phyloP scores from a whole-genome alignment of 2,888 invertebrate species.

The Eristalis tenax region DNA sequence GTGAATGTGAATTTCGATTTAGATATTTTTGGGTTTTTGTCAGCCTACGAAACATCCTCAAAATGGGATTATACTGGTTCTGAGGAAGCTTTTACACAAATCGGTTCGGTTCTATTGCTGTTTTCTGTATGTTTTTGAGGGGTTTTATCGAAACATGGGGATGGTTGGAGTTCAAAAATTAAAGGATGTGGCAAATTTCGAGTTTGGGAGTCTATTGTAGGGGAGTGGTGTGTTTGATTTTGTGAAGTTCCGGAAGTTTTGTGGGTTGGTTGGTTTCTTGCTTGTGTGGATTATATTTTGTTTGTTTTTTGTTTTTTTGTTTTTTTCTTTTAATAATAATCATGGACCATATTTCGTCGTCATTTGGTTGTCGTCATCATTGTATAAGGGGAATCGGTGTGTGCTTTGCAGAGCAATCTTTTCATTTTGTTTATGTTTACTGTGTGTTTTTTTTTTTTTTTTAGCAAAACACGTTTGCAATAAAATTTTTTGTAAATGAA shows the following conservation, averaged over 20 bases:
- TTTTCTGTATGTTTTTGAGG: background rate
- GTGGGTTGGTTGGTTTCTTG: background rate
- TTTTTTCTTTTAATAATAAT: conserved; percentile 34
- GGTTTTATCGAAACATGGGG: background rate
- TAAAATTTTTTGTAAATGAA: conserved; percentile 81
- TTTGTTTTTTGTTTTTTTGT: conserved; percentile 33
- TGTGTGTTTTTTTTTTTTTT: no score
- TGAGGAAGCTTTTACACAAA: conserved; percentile 70
- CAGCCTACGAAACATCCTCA: conserved; percentile 71
- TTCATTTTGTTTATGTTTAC: background rate
- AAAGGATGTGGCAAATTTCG: conserved; percentile 12
- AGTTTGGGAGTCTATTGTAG: background rate
- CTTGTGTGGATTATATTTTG: background rate
- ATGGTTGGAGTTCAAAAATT: conserved; percentile 8
- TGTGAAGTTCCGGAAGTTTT: background rate
- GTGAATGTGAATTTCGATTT: background rate
- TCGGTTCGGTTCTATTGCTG: conserved; percentile 13
- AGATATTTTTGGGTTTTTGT: conserved; percentile 33
- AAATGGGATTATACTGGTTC: conserved; percentile 64
- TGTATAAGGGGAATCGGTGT: conserved; percentile 24
- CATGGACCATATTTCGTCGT: conserved; percentile 60
- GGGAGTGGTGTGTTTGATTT: background rate
- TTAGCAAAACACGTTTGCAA: conserved; percentile 81
- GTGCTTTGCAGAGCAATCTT: conserved; percentile 8
- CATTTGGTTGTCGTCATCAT: conserved; percentile 62